Base-by-base conservation (phyloP, 2,888 invertebrate genomes). In the Ectemnius lituratus region DNA sequence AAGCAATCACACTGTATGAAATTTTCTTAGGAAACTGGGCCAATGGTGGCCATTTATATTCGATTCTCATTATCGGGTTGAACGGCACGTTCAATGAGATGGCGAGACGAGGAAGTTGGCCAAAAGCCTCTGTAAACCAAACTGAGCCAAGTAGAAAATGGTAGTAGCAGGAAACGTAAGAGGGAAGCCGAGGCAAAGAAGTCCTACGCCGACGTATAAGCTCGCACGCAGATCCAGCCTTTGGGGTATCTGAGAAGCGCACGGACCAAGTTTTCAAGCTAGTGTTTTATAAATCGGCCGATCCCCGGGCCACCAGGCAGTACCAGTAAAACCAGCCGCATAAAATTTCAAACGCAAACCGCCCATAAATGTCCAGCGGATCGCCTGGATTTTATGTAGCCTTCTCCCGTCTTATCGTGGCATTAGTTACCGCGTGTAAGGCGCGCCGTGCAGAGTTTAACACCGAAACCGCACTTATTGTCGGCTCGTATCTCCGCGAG, bases 291-390 rank as follows among this genome's bases (percentile, higher is more conserved):
- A 62, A 57, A 57, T 46, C 52, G n/a, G 16, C 1, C 52, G n/a
- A 1, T 1, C 6, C 45, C 23, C 1, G 46, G 23, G 23, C 3
- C 2, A 14, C 56, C 20, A 45, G 37, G 28, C 20, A 18, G 37
- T 61, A 16, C 58, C 8, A 11, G 67, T 65, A 62, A 70, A 70
- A 64, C 67, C 61, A 76, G 62, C 56, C 46, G 60, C 75, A 71
- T 83, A 83, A 82, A 86, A 84, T 86, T 81, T 77, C 76, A 84
- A 85, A 81, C 84, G 84, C 83, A 81, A 84, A 67, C 73, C 67
- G 69, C 67, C 76, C 77, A 67, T 84, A 86, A 86, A 86, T 75
- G 80, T 77, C 67, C 62, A 59, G 49, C 57, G 62, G 52, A 57
- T 18, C 14, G 28, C 45, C 18, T 28, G 63, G 4, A 16, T 69